phyloP scores from a whole-genome alignment of 2,888 invertebrate species.

The Epistrophella euchroma region DNA sequence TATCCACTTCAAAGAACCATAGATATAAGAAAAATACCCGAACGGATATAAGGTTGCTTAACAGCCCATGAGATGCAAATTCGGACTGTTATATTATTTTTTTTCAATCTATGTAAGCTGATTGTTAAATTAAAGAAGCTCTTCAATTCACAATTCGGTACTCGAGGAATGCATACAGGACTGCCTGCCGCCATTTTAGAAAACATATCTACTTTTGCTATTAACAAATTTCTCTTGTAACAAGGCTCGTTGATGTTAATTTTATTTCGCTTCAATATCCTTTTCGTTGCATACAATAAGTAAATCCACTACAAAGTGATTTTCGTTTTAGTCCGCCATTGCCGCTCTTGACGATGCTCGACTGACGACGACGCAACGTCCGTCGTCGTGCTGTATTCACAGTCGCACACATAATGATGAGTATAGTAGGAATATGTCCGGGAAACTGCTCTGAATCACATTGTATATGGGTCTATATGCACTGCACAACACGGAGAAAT shows the following conservation, averaged over 20 bases:
- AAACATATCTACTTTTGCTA: conserved; percentile 68
- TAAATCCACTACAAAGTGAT: conserved; percentile 74
- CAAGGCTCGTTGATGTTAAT: conserved; percentile 35
- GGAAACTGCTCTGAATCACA: conserved; percentile 15
- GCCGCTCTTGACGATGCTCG: background rate
- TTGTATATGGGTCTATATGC: background rate
- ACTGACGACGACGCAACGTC: background rate
- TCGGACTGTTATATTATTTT: conserved; percentile 17
- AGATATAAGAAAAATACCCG: background rate
- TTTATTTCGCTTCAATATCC: conserved; percentile 4
- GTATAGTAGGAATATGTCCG: background rate
- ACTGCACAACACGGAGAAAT: conserved; percentile 43
- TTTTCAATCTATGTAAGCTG: conserved; percentile 28
- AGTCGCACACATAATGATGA: conserved; percentile 65
- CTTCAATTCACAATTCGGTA: conserved; percentile 21
- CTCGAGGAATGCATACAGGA: background rate
- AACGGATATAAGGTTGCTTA: conserved; percentile 63
- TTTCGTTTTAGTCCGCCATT: conserved; percentile 66
- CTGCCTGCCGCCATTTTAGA: conserved; percentile 55
- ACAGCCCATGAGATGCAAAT: conserved; percentile 23
- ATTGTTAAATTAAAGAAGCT: conserved; percentile 53
- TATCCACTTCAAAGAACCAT: background rate
- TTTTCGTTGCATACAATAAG: conserved; percentile 50
- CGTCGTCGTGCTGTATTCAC: conserved; percentile 4
- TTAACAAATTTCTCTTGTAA: conserved; percentile 70